Evolutionary conservation across 2,797 vertebrate genomes (phyloP), one percentile per base, ranked within the genome.

Genomic region (Enteromius thamalakanensis): DNA sequence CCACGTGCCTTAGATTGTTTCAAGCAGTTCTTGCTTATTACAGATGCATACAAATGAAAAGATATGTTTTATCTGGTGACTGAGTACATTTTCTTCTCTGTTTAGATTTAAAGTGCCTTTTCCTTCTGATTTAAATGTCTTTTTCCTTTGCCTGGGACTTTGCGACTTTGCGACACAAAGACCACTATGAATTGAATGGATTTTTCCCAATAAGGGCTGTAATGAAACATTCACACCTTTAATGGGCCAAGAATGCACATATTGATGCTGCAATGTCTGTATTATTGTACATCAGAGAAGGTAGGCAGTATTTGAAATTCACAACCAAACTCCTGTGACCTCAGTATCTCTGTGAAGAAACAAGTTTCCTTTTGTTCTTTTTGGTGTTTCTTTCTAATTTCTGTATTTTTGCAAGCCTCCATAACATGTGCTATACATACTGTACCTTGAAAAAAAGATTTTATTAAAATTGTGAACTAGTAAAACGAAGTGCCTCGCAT

Each of bases 381-480:
- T 58, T 62, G 29, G 15, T 34, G 26, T 29, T 37, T 32, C 10
- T 67, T 58, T 29, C 23, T 45, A 53, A 76, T 80, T 40, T 53
- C 70, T 64, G 78, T 83, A 47, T 32, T 37, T 40, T 45, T 74
- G 32, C 76, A 62, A 81, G 71, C 67, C 65, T 75, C 70, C 58
- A 15, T 80, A 84, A 86, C 81, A 82, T 70, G 71, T 82, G 53
- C 65, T 78, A 42, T 19, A 49, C n/a, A 11, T 78, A 78, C 81
- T 86, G 81, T 80, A 75, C 67, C 51, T 32, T 83, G n/a, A 83
- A 86, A 80, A 26, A 80, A 86, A 80, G 71, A 83, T 70, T 82
- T 84, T 58, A 86, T 80, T 86, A 86, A 84, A 86, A 77, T 72
- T 76, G 60, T 83, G 58, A 71, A 81, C 77, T 68, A 21, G 23